Evolutionary conservation across 2,888 invertebrate species (phyloP).

Genomic region (Adelphocoris suturalis): DNA sequence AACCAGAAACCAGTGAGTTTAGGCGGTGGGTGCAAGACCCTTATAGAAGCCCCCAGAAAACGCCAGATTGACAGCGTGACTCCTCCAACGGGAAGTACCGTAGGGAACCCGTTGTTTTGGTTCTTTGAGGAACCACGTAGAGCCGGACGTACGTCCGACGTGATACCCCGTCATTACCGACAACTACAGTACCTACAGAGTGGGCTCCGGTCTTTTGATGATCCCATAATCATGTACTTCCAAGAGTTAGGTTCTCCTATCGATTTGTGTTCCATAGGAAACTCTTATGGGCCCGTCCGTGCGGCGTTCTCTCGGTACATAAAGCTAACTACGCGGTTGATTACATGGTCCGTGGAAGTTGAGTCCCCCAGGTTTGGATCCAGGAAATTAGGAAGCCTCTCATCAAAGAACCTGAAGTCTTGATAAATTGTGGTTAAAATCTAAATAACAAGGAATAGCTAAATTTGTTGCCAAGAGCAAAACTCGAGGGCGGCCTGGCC

Average conservation of each 20-base stretch:
- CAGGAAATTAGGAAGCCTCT: too few species aligned
- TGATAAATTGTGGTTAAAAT: too few species aligned
- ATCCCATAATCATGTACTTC: background rate
- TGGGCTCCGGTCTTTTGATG: background rate
- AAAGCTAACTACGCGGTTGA: too few species aligned
- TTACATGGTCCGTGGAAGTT: too few species aligned
- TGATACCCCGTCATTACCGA: slow-evolving; percentile 9
- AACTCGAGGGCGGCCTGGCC: too few species aligned
- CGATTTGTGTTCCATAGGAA: background rate
- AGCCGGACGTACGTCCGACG: background rate
- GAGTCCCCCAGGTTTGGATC: too few species aligned
- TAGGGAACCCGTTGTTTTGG: slow-evolving; percentile 7
- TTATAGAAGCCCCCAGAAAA: background rate
- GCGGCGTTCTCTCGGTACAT: background rate
- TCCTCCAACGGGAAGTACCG: background rate
- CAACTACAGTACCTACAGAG: background rate
- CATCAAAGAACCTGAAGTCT: too few species aligned
- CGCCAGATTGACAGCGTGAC: slow-evolving; percentile 28
- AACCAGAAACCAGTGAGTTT: too few species aligned
- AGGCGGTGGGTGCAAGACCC: too few species aligned
- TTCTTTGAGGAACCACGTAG: background rate
- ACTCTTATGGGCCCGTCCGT: background rate
- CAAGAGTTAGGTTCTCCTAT: background rate
- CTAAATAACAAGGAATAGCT: too few species aligned
- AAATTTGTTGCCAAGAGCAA: too few species aligned